phyloP scores from a whole-genome alignment of 1,140 invertebrate genomes.

The Sinella curviseta region DNA sequence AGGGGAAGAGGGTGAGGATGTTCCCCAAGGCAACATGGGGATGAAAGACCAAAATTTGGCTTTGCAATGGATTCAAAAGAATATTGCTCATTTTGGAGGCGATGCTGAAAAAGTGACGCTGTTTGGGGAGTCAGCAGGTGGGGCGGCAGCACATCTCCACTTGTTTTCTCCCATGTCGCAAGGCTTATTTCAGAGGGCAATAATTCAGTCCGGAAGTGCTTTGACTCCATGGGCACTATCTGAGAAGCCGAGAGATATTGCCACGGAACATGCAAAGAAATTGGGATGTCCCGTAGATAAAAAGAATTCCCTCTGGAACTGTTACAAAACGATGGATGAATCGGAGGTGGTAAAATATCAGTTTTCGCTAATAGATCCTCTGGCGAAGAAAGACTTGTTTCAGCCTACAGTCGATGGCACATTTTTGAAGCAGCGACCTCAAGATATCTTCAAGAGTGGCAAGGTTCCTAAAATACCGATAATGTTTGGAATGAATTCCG shows the following conservation, averaged over 20 bases:
- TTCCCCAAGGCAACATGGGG: neutral
- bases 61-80: neutral
- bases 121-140: constrained; percentile 6
- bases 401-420: neutral
- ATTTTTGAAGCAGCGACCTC: neutral
- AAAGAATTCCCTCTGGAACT: neutral
- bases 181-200: neutral
- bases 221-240: neutral
- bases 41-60: neutral
- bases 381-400: neutral
- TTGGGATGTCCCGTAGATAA: neutral
- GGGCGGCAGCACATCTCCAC: neutral
- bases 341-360: neutral
- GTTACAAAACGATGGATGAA: neutral
- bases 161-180: neutral
- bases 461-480: neutral
- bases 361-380: neutral
- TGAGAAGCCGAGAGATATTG: neutral
- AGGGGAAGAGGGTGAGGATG: neutral
- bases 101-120: neutral
- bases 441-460: neutral
- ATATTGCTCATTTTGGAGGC: neutral
- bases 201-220: neutral
- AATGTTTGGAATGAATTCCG: neutral
- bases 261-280: neutral